Evolutionary conservation across 2,797 vertebrate species (phyloP).

Genomic region (Chiloscyllium punctatum): DNA sequence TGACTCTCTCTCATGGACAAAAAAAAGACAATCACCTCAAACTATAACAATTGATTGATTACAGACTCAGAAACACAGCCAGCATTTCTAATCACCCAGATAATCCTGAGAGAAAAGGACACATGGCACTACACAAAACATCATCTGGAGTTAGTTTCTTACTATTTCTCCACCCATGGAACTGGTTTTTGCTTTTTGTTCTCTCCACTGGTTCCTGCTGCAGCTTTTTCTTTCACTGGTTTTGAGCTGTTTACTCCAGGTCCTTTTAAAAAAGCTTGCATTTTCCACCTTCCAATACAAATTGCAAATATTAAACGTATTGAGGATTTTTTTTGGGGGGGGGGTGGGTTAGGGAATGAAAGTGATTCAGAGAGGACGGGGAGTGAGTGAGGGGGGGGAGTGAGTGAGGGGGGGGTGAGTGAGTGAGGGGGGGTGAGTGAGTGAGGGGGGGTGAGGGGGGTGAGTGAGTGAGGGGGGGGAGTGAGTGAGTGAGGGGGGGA

Average conservation of each 20-base stretch:
- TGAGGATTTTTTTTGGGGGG: background rate
- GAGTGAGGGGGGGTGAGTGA: too few relatives aligned
- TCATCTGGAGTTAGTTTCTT: conserved; percentile 49
- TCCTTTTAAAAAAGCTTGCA: conserved; percentile 93
- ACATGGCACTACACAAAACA: background rate
- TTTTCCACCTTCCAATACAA: conserved; percentile 46
- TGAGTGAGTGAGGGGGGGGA: too few relatives aligned
- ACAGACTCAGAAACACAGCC: background rate
- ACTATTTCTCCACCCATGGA: conserved; percentile 99
- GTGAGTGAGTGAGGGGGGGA: too few relatives aligned
- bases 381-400: too few relatives aligned
- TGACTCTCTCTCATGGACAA: background rate
- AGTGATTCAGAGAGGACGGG: too few relatives aligned
- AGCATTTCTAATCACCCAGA: background rate
- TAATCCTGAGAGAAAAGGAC: background rate
- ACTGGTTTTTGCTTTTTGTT: conserved; percentile 67
- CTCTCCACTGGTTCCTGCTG: conserved; percentile 67
- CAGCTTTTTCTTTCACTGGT: conserved; percentile 65
- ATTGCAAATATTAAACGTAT: background rate
- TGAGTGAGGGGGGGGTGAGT: too few relatives aligned
- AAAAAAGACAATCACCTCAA: background rate
- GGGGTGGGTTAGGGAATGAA: too few relatives aligned
- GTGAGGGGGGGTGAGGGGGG: too few relatives aligned
- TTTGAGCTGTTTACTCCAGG: conserved; percentile 59
- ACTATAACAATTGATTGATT: background rate